Evolutionary conservation across 2,888 invertebrate genomes (phyloP).

Genomic region (Dinocampus coccinellae): DNA sequence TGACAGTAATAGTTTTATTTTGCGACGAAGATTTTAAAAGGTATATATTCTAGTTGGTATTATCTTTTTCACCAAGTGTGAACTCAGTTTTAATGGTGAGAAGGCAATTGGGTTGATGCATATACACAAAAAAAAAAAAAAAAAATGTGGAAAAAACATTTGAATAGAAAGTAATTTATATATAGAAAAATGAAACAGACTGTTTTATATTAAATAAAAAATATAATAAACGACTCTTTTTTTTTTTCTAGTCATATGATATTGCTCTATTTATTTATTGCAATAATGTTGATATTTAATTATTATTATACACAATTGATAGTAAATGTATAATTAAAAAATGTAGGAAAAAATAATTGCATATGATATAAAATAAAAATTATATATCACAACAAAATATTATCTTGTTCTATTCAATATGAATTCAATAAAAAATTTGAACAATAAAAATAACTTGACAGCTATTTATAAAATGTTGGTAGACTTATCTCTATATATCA

Average conservation of each 20-base stretch:
- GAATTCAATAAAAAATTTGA: neutral
- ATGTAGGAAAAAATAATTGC: neutral
- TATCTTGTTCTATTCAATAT: neutral
- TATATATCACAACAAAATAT: neutral
- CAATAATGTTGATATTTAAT: neutral
- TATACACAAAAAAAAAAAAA: too few species aligned
- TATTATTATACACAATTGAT: neutral
- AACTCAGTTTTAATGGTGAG: too few species aligned
- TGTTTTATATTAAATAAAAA: too few species aligned
- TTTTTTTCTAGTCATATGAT: too few species aligned
- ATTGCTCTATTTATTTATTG: too few species aligned
- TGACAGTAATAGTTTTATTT: conserved; percentile 56
- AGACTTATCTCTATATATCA: neutral
- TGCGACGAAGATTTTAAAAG: neutral
- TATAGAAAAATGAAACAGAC: too few species aligned
- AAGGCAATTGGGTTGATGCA: too few species aligned
- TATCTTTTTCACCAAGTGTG: neutral
- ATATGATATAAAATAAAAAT: neutral
- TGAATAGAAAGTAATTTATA: too few species aligned
- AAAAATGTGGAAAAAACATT: too few species aligned
- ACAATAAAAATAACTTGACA: conserved; percentile 13
- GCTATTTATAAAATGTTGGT: conserved; percentile 9
- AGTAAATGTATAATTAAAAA: too few species aligned
- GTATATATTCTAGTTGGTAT: neutral
- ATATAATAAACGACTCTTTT: too few species aligned